These are phyloP conservation scores for Columba janthina DNA, from an alignment of 2,113 vertebrate genomes.

Conservation along the genomic window DNA sequence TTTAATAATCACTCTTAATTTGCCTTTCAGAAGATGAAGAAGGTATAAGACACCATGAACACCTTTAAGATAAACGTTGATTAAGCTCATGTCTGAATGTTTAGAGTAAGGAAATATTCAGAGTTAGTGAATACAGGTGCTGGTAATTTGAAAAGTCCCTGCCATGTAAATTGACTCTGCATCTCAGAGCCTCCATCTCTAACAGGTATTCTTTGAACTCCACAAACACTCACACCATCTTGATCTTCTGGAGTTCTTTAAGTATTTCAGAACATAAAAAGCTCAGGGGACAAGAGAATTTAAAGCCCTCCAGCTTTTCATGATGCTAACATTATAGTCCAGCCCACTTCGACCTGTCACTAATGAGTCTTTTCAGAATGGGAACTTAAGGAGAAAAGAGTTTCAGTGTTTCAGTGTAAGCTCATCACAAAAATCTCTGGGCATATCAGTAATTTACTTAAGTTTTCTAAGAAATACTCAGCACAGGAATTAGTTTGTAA, in stretches of 20 bases:
- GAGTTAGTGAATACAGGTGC: background rate
- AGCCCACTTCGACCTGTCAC: background rate
- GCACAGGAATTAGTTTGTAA: background rate
- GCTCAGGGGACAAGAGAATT: background rate
- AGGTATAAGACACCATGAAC: background rate
- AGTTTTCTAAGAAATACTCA: background rate
- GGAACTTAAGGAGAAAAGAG: background rate
- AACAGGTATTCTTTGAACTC: background rate
- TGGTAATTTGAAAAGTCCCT: background rate
- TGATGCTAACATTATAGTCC: background rate
- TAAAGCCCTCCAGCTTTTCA: background rate
- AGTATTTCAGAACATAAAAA: background rate
- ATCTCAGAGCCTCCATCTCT: background rate
- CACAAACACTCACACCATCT: background rate
- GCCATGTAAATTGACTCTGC: background rate
- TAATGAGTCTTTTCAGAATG: background rate
- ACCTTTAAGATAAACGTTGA: constrained; percentile 4
- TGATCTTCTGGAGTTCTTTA: background rate
- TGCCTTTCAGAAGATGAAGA: background rate
- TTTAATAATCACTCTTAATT: background rate
- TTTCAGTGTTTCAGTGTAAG: background rate
- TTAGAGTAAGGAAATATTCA: background rate
- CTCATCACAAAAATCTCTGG: background rate
- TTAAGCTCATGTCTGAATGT: background rate
- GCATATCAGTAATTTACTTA: background rate